Evolutionary conservation across 2,113 vertebrate species (phyloP).

Genomic region (Oncorhynchus masou): DNA sequence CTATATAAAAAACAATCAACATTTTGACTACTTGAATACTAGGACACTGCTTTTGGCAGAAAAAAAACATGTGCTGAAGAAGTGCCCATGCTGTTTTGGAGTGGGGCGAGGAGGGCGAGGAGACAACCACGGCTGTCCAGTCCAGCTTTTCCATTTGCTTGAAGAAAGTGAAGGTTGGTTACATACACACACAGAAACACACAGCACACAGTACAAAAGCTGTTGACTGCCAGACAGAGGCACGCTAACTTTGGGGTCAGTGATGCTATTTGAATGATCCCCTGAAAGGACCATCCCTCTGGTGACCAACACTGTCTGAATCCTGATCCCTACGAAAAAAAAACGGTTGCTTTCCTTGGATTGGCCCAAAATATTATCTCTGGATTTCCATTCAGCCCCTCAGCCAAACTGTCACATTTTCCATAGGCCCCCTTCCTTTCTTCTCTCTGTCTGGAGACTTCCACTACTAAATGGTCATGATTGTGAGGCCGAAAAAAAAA

Average conservation of each 20-base stretch:
- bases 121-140: constrained; percentile 17
- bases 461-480: constrained; percentile 11
- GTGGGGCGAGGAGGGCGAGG: background rate
- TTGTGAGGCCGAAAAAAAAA: constrained; percentile 5
- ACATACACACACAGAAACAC: constrained; percentile 13
- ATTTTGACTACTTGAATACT: constrained; percentile 34
- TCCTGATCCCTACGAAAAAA: constrained; percentile 6
- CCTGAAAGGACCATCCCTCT: constrained; percentile 18
- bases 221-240: constrained; percentile 1
- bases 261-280: constrained; percentile 24
- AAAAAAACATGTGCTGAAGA: constrained; percentile 15
- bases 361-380: constrained; percentile 18
- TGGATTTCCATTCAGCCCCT: constrained; percentile 31
- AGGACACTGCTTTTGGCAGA: constrained; percentile 21
- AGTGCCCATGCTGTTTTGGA: background rate
- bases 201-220: constrained; percentile 11
- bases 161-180: too few relatives aligned
- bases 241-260: constrained; percentile 4
- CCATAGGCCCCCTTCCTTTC: constrained; percentile 24
- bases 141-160: too few relatives aligned
- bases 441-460: constrained; percentile 13
- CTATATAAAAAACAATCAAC: constrained; percentile 32
- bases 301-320: background rate
- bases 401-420: constrained; percentile 31
- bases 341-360: constrained; percentile 11